Evolutionary conservation across 2,113 vertebrate genomes (phyloP), one percentile per base, ranked within the genome.

Genomic region (Chunga burmeisteri): DNA sequence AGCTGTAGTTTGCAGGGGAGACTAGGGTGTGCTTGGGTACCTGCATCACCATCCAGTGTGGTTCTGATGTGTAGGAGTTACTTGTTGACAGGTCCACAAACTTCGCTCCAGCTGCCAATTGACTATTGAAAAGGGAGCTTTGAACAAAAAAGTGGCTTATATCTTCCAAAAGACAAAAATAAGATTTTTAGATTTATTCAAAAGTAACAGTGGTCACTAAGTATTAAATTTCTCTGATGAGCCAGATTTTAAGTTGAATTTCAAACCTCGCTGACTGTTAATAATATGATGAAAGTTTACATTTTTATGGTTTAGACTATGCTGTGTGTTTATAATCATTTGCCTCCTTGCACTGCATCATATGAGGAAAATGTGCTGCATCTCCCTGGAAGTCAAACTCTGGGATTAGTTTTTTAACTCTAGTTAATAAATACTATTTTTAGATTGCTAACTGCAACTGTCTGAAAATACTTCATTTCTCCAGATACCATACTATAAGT

Each of bases 1-100:
- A 2, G 13, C 25, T 44, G 16, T 20, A 13, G 13, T 84, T 56
- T 47, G 26, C 1, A 38, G 2, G 11, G 30, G 34, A 36, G 46
- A 9, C 9, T 26, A 13, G 4, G 40, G 7, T 9, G 9, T 85
- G 6, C 44, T 70, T 68, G 50, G 46, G 46, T 38, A 84, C 13
- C 17, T 88, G 7, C 3, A 6, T n/a, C 1, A 0, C 6, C 3
- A 52, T 77, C 20, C 32, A 42, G 1, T 12, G 9, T 3, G 1
- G 16, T 52, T 67, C 30, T 71, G 22, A n/a, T 66, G 20, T 55
- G 21, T n/a, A 23, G n/a, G 47, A 74, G 23, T 63, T 89, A 50
- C 21, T 80, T 59, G 18, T 7, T 50, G 38, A 30, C 2, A 3
- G 6, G 29, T 72, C 34, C 2, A 20, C 53, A 34, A 7, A 70